Percentiles rank a stretch among this genome's conserved stretches.
These are phyloP conservation scores for Melieria crassipennis DNA, from an alignment of 2,888 invertebrate genomes.

Conservation along the genomic window DNA sequence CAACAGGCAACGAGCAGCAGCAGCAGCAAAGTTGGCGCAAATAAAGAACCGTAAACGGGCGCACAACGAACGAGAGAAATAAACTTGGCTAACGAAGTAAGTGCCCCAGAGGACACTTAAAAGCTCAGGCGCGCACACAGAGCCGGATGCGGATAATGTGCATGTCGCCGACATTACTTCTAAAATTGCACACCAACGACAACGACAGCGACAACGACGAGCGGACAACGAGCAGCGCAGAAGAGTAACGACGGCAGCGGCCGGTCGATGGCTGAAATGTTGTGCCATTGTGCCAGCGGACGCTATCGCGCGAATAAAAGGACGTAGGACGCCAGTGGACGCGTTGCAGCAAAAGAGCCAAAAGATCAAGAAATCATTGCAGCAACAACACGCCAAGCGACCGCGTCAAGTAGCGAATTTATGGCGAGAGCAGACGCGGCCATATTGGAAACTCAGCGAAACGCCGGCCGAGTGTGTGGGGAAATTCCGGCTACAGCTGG, in stretches of 20 bases:
- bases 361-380: conserved; percentile 34
- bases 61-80: conserved; percentile 36
- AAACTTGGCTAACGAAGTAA: conserved; percentile 59
- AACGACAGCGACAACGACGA: conserved; percentile 8
- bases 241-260: neutral
- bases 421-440: conserved; percentile 42
- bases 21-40: conserved; percentile 39
- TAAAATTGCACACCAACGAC: conserved; percentile 56
- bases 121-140: conserved; percentile 18
- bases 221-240: neutral
- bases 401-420: conserved; percentile 26
- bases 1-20: conserved; percentile 42
- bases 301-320: conserved; percentile 24
- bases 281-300: conserved; percentile 18
- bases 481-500: neutral
- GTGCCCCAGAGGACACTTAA: conserved; percentile 63
- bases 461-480: conserved; percentile 33
- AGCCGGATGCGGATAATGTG: neutral
- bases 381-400: conserved; percentile 37
- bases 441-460: conserved; percentile 45
- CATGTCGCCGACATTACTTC: conserved; percentile 37
- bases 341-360: conserved; percentile 13
- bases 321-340: conserved; percentile 44
- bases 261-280: neutral
- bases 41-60: conserved; percentile 8